Evolutionary conservation across 1,140 invertebrate species (phyloP), one percentile per base, ranked within the genome.

Genomic region (Euura saliciscinereae): DNA sequence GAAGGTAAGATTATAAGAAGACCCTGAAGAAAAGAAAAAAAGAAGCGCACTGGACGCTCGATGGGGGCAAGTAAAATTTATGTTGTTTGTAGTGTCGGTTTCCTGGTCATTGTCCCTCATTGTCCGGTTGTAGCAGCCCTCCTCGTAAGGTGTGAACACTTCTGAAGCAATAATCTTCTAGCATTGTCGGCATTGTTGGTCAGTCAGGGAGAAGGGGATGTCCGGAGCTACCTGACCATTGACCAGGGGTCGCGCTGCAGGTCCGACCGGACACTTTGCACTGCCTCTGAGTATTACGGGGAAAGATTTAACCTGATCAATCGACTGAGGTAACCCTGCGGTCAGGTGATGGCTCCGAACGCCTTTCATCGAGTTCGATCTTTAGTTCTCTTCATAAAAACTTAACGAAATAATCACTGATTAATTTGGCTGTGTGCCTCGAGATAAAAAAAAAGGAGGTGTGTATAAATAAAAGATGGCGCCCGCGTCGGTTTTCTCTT

Each of bases 71-170:
- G 51, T 8, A 11, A 59, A 59, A 59, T 59, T 59, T 59, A 59
- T 59, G 51, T 59, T 59, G 51, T 59, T 59, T 59, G 51, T 59
- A 59, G 51, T 59, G 51, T 59, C 51, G 51, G 51, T 59, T 59
- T 59, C 51, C 51, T 59, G 51, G 51, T n/a, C 51, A 59, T 59
- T 59, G 51, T 59, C 51, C 51, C 51, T 59, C 51, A 59, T 59
- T 59, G 51, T 59, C 51, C 51, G 51, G 13, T 4, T 11, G 8
- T n/a, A 59, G 51, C 51, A 59, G 51, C 51, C 51, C 51, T 59
- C 51, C 51, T 59, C 51, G 3, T 59, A 59, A 59, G 51, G 51
- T 59, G 51, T 59, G 51, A 59, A 59, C 51, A 28, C 51, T 59
- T 6, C 51, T 59, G 51, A 59, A 59, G 51, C 51, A 59, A 59